These are phyloP conservation scores for Scaptomyza cyrtandrae DNA, from an alignment of 2,888 invertebrate species.

Conservation along the genomic window DNA sequence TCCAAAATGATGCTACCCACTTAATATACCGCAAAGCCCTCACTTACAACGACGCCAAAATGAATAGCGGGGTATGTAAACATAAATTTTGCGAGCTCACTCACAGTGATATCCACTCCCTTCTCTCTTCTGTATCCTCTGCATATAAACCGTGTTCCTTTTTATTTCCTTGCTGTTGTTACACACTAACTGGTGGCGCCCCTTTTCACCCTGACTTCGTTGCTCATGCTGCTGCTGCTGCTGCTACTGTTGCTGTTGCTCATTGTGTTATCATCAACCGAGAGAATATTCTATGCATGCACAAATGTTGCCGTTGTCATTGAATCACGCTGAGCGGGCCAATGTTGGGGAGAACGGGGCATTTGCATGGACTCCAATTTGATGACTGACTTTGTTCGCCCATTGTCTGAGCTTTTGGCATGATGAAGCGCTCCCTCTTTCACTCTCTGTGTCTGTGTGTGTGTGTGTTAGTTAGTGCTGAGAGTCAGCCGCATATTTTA, in stretches of 20 bases:
- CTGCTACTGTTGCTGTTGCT: slow-evolving; percentile 26
- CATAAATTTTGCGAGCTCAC: slow-evolving; percentile 78
- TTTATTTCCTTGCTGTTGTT: neutral
- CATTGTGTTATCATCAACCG: slow-evolving; percentile 78
- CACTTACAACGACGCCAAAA: slow-evolving; percentile 71
- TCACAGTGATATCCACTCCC: slow-evolving; percentile 25
- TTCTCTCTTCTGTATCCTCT: neutral
- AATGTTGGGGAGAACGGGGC: neutral
- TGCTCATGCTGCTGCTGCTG: slow-evolving; percentile 8
- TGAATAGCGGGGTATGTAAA: slow-evolving; percentile 80
- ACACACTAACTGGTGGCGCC: neutral
- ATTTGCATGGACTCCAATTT: slow-evolving; percentile 62
- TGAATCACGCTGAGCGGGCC: slow-evolving; percentile 67
- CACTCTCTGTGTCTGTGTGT: neutral
- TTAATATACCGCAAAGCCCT: slow-evolving; percentile 80
- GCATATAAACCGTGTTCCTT: slow-evolving; percentile 1
- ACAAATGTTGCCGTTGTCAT: slow-evolving; percentile 80
- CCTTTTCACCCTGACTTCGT: neutral
- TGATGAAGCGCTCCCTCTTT: slow-evolving; percentile 46
- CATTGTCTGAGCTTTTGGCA: slow-evolving; percentile 60
- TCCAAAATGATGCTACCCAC: slow-evolving; percentile 72
- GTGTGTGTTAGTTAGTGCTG: slow-evolving; percentile 11
- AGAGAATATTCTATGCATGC: slow-evolving; percentile 80
- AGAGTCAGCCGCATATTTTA: slow-evolving; percentile 52
- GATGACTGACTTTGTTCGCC: slow-evolving; percentile 62